These are phyloP conservation scores for Perithous albicinctus DNA, from an alignment of 2,888 invertebrate species.

Conservation along the genomic window DNA sequence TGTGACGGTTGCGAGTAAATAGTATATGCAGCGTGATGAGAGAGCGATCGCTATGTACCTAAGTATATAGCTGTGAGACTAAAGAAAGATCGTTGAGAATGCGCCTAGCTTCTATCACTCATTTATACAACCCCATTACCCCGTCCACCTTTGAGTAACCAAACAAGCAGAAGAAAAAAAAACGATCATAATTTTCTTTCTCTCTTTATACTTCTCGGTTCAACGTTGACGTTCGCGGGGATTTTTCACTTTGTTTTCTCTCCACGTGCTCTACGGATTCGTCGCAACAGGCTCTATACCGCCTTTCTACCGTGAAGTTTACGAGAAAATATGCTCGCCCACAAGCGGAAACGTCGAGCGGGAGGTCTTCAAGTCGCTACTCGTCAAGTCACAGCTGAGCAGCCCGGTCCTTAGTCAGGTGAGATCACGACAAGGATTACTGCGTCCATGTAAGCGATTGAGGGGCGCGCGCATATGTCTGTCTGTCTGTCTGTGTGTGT, in stretches of 20 bases:
- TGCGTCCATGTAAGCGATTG: no score
- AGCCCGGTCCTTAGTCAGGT: constrained; percentile 85
- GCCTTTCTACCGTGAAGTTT: constrained; percentile 86
- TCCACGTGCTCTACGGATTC: constrained; percentile 23
- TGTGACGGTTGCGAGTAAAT: constrained; percentile 48
- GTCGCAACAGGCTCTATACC: constrained; percentile 85
- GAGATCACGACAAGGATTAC: constrained; percentile 60
- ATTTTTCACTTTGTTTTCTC: constrained; percentile 31
- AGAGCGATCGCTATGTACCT: constrained; percentile 4
- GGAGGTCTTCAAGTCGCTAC: constrained; percentile 86
- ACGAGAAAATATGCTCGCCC: constrained; percentile 86
- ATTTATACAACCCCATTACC: constrained; percentile 17
- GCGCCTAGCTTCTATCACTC: constrained; percentile 28
- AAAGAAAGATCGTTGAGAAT: constrained; percentile 11
- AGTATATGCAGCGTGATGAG: constrained; percentile 20
- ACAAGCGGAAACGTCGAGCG: constrained; percentile 86
- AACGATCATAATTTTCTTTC: constrained; percentile 31
- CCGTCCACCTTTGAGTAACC: neutral
- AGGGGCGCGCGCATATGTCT: no score
- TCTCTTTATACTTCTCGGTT: constrained; percentile 61
- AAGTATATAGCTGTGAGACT: neutral
- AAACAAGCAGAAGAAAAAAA: neutral
- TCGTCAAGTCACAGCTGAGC: constrained; percentile 86
- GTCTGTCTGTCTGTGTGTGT: constrained; percentile 14
- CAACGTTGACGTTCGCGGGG: constrained; percentile 9